Percentiles rank a stretch among this genome's conserved stretches.
phyloP scores from a whole-genome alignment of 2,888 invertebrate species.

The Scrobipalpa costella region DNA sequence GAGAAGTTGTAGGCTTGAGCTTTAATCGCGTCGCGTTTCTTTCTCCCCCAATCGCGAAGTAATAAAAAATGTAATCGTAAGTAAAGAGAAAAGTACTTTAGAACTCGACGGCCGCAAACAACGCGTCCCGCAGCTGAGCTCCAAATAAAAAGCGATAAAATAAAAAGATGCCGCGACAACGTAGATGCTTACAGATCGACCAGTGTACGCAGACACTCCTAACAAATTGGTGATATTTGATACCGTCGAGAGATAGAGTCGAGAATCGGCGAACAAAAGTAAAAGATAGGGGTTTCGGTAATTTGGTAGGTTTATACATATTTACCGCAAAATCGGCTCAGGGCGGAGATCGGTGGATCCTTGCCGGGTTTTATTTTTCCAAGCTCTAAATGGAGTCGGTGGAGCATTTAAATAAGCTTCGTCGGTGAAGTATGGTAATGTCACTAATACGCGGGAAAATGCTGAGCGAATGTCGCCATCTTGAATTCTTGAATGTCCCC shows the following conservation, averaged over 20 bases:
- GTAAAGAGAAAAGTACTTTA: conserved; percentile 25
- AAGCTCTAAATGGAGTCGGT: conserved; percentile 82
- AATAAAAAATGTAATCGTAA: conserved; percentile 24
- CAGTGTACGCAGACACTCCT: conserved; percentile 40
- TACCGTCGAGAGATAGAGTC: conserved; percentile 41
- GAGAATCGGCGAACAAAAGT: conserved; percentile 35
- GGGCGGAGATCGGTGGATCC: conserved; percentile 77
- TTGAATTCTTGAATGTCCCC: conserved; percentile 57
- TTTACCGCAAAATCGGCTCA: conserved; percentile 81
- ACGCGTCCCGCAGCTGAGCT: conserved; percentile 75
- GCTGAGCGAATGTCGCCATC: conserved; percentile 72
- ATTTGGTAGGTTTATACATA: conserved; percentile 74
- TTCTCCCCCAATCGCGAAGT: not conserved
- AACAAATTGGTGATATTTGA: conserved; percentile 25
- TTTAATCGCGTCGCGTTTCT: not conserved
- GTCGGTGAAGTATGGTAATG: conserved; percentile 80
- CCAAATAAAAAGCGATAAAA: conserved; percentile 78
- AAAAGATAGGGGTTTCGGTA: conserved; percentile 39
- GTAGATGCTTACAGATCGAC: conserved; percentile 70
- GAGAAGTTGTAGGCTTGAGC: not conserved
- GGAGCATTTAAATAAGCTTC: conserved; percentile 81
- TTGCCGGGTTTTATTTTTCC: conserved; percentile 79
- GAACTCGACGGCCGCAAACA: conserved; percentile 62
- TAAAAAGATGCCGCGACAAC: conserved; percentile 77
- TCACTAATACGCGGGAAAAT: conserved; percentile 77